A percentile compares a stretch with the other conserved stretches of the same genome.
phyloP scores from a whole-genome alignment of 1,140 invertebrate species.

The Babylonia areolata region DNA sequence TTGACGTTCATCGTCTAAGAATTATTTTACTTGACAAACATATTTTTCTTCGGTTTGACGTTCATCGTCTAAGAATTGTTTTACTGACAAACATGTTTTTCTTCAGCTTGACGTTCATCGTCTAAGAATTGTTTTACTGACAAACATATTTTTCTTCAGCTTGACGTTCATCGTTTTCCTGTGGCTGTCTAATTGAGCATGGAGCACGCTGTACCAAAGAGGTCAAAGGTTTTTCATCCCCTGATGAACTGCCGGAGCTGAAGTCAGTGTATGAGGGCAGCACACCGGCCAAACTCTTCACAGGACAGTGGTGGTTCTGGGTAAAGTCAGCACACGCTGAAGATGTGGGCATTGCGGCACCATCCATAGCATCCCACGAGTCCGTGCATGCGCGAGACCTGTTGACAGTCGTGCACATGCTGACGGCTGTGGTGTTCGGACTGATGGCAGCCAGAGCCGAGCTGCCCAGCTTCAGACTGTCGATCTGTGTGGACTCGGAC shows the following conservation, averaged over 20 bases:
- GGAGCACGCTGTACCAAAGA: background rate
- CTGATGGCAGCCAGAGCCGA: background rate
- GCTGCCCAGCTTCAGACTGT: background rate
- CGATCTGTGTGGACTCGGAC: background rate
- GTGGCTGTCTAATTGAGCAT: background rate
- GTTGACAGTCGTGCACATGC: background rate
- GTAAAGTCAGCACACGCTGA: no score
- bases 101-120: background rate
- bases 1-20: no score
- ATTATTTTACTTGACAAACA: no score
- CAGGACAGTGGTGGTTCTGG: background rate
- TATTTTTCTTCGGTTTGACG: no score
- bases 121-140: no score
- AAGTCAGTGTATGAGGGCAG: background rate
- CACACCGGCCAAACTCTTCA: background rate
- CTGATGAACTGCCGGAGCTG: background rate
- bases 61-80: no score
- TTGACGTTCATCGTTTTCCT: constrained; percentile 20
- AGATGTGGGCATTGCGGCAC: background rate
- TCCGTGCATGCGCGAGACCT: no score
- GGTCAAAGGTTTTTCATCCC: background rate
- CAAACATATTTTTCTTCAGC: background rate
- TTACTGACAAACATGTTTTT: no score
- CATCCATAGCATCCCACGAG: background rate
- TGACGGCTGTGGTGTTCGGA: background rate